Base-by-base conservation (phyloP, 2,888 invertebrate genomes). In the Chydorus sphaericus region DNA sequence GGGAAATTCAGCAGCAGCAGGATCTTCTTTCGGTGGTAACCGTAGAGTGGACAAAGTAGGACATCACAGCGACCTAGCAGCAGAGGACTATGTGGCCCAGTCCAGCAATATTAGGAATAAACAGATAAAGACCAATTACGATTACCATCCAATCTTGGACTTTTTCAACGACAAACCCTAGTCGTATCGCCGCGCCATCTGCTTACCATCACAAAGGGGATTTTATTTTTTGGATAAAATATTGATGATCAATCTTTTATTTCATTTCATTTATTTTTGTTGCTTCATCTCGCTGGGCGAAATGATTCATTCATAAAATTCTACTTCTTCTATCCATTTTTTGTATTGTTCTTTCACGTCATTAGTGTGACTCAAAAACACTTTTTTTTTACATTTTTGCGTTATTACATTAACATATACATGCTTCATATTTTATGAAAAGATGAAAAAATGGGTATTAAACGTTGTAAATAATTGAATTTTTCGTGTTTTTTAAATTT, bases 141-240 rank as follows among this genome's bases (percentile, higher is more conserved):
- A 81, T 66, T 86, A 86, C 64, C 86, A 86, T 69, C 85, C 85
- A 1, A 86, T 86, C 50, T 84, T 85, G 61, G 85, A 85, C 65
- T 86, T 84, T 66, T 85, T 85, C 66, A 54, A 57, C 26, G 36
- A 52, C 36, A 52, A 52, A 26, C 52, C 52, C 36, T 44, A 44
- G 44, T 44, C 44, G 44, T n/a, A n/a, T n/a, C n/a, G n/a, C n/a
- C 4, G 26, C 33, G 20, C 26, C 36, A 36, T 4, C 8, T 16
- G n/a, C n/a, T n/a, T n/a, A n/a, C n/a, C n/a, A n/a, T n/a, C n/a
- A n/a, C n/a, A n/a, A n/a, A n/a, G n/a, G n/a, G n/a, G n/a, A 6
- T 36, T 3, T 11, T 23, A 26, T 44, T 23, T 3, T 18, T 44
- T 6, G 14, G 14, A n/a, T 5, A 2, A 2, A 44, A 44, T 4